Evolutionary conservation across 2,113 vertebrate species (phyloP).

Genomic region (Zosterops borbonicus): DNA sequence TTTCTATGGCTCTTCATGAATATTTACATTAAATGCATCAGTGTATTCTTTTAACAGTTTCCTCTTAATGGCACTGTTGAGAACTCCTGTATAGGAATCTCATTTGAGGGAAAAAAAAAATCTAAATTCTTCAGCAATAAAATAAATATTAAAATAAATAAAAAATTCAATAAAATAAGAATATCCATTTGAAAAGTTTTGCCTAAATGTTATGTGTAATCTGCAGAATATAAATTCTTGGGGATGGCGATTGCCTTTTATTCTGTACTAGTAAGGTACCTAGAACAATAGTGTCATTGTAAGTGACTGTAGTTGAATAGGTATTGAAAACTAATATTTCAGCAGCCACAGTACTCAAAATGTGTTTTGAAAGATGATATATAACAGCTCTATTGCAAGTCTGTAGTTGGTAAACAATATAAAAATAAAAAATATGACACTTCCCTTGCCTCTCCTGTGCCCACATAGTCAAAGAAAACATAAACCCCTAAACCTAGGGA

Average conservation of each 20-base stretch:
- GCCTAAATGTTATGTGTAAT: neutral
- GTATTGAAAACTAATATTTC: slow-evolving; percentile 62
- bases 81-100: neutral
- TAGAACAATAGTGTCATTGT: slow-evolving; percentile 39
- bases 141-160: neutral
- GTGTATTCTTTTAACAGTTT: neutral
- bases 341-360: slow-evolving; percentile 24
- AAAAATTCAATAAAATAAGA: neutral
- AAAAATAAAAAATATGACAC: slow-evolving; percentile 50
- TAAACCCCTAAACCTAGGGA: slow-evolving; percentile 12
- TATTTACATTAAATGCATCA: neutral
- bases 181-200: neutral
- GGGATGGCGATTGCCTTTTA: neutral
- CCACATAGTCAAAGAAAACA: slow-evolving; percentile 4
- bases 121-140: neutral
- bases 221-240: slow-evolving; percentile 9
- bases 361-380: slow-evolving; percentile 59
- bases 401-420: slow-evolving; percentile 35
- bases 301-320: slow-evolving; percentile 39
- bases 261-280: neutral
- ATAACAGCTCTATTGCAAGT: slow-evolving; percentile 18
- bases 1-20: neutral
- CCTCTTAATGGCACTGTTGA: neutral
- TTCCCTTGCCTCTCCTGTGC: slow-evolving; percentile 1
- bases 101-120: neutral